phyloP scores from a whole-genome alignment of 2,888 invertebrate genomes.

The Brachyopa scutellaris region DNA sequence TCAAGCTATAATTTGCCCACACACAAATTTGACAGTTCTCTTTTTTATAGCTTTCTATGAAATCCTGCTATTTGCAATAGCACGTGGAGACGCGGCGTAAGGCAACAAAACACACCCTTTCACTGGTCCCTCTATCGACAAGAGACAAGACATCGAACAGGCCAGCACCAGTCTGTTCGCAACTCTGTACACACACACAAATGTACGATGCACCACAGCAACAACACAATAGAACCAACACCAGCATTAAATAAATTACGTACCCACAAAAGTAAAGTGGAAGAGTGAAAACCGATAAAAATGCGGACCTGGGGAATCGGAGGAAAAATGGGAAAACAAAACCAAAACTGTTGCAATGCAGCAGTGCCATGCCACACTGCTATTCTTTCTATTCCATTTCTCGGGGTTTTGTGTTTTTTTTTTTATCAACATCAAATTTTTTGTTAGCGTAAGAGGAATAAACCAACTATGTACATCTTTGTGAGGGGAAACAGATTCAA shows the following conservation, averaged over 20 bases:
- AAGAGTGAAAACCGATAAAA: constrained; percentile 22
- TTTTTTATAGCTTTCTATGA: too few relatives aligned
- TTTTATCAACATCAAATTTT: too few relatives aligned
- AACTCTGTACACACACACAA: too few relatives aligned
- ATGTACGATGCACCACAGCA: constrained; percentile 26
- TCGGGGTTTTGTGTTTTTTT: too few relatives aligned
- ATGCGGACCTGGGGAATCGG: not conserved
- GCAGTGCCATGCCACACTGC: not conserved
- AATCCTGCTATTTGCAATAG: too few relatives aligned
- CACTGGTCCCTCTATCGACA: not conserved
- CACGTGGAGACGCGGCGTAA: too few relatives aligned
- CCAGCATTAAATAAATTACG: not conserved
- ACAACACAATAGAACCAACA: constrained; percentile 6
- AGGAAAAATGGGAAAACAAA: not conserved
- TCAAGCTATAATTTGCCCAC: too few relatives aligned
- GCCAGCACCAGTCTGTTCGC: too few relatives aligned
- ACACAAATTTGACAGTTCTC: too few relatives aligned
- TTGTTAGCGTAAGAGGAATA: too few relatives aligned
- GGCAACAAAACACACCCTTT: not conserved
- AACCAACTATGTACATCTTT: too few relatives aligned
- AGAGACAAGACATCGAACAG: too few relatives aligned
- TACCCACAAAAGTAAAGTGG: constrained; percentile 11
- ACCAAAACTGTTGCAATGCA: constrained; percentile 55
- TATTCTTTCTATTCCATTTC: constrained; percentile 15
- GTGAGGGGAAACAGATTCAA: not conserved